Evolutionary conservation across 1,140 invertebrate species (phyloP).

Genomic region (Micrasema longulum): DNA sequence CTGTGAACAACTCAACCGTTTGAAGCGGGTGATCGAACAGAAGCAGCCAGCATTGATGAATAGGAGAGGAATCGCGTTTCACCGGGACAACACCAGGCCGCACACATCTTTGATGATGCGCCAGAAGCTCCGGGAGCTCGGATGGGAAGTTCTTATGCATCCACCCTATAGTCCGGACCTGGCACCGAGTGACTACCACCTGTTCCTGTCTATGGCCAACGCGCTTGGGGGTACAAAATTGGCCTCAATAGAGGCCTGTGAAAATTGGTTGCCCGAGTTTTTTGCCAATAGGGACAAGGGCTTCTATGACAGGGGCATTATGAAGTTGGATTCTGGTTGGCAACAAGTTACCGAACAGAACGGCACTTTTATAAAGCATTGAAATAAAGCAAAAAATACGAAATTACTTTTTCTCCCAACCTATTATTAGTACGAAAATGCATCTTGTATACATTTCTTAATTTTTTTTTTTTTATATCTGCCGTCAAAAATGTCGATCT

Average conservation of each 20-base stretch:
- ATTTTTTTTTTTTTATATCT: no score
- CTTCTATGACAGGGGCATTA: slow-evolving; percentile 15
- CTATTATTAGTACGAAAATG: no score
- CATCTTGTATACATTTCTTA: no score
- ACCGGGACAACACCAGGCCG: slow-evolving; percentile 1
- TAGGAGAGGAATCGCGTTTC: no score
- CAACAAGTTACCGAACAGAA: no score
- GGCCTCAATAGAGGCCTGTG: slow-evolving; percentile 10
- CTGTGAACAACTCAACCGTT: no score
- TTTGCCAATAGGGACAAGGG: slow-evolving; percentile 15
- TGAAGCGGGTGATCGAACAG: no score
- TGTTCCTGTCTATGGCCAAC: slow-evolving; percentile 20
- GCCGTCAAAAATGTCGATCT: no score
- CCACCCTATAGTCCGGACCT: slow-evolving; percentile 6
- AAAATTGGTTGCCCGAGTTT: slow-evolving; percentile 19
- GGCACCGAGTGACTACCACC: slow-evolving; percentile 18
- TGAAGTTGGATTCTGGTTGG: no score
- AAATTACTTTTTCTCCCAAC: slow-evolving; percentile 3
- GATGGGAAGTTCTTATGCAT: slow-evolving; percentile 25
- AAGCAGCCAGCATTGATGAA: no score
- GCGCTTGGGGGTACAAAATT: slow-evolving; percentile 15
- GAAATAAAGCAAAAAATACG: background rate
- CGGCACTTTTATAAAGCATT: no score
- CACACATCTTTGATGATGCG: background rate
- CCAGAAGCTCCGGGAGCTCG: slow-evolving; percentile 5